These are phyloP conservation scores for Cyanocitta stelleri DNA, from an alignment of 2,113 vertebrate genomes.

Conservation along the genomic window DNA sequence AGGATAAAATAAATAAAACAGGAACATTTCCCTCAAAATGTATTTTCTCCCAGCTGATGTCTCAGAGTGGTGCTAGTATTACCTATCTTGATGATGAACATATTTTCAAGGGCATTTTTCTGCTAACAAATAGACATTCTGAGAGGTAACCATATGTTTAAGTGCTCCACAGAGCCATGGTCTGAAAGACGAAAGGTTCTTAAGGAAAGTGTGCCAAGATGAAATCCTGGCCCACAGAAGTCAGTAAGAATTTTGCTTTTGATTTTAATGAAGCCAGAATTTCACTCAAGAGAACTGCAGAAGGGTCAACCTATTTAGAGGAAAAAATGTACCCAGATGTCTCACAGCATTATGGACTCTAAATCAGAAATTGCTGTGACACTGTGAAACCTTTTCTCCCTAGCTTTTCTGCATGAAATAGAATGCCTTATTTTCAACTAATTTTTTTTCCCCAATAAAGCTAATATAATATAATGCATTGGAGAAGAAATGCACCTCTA, in stretches of 20 bases:
- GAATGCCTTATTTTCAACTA: background rate
- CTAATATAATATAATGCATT: background rate
- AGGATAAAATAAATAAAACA: slow-evolving; percentile 1
- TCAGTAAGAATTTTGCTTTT: slow-evolving; percentile 25
- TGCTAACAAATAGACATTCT: slow-evolving; percentile 34
- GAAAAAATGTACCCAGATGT: background rate
- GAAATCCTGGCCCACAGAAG: slow-evolving; percentile 27
- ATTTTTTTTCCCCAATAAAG: background rate
- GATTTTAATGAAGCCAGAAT: slow-evolving; percentile 44
- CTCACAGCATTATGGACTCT: background rate
- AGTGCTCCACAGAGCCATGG: slow-evolving; percentile 8
- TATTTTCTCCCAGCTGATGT: background rate
- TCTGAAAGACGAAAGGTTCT: slow-evolving; percentile 22
- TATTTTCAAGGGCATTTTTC: slow-evolving; percentile 42
- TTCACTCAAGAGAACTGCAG: slow-evolving; percentile 33
- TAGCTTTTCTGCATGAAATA: background rate
- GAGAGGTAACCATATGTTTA: slow-evolving; percentile 40
- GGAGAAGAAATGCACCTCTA: background rate
- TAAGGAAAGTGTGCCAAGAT: background rate
- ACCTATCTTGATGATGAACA: slow-evolving; percentile 31
- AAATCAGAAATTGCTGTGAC: background rate
- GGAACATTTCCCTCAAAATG: background rate
- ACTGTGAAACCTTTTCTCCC: background rate
- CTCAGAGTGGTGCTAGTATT: background rate
- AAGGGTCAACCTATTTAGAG: slow-evolving; percentile 13